Base-by-base conservation (phyloP, 2,113 vertebrate species). In the Cyphomyrus plagiostoma region DNA sequence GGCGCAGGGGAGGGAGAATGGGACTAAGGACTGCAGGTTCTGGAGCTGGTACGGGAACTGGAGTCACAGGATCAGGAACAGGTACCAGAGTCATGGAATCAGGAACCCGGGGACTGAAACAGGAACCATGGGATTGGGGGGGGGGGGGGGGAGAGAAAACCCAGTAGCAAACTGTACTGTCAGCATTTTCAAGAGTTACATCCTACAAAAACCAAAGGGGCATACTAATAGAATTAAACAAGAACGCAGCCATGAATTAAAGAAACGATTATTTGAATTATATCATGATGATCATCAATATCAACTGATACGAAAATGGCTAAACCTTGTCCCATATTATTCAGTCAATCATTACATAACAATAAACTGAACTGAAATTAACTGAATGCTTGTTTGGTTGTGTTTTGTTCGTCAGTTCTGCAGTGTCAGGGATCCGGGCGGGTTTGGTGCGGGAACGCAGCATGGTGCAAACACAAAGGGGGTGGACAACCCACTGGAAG, bases 361-460 rank as follows among this genome's bases (percentile, higher is more conserved):
- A 62, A n/a, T n/a, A 62, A 62, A 30, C 9, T 70, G 26, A 70
- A 70, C 3, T 70, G 11, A 26, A 66, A n/a, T 10, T 23, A 66
- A 66, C 7, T 10, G 62, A 62, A 93, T 94, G 94, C 94, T 95
- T 96, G 95, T 95, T 95, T 95, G 93, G 89, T 90, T 90, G 94
- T 95, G 95, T 96, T 95, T 94, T 95, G 95, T 95, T 95, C 91
- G 92, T 90, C 1, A 23, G 89, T 93, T 89, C 49, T 90, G 58
- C 52, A 35, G 35, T 35, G 35, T 35, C 35, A 35, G 35, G 35
- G 35, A 35, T 35, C 35, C 35, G 35, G 35, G 35, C 1, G 35
- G 35, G 35, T 35, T 35, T 35, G 1, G 35, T 35, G 35, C 35
- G 35, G 35, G 35, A 35, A 35, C 35, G 35, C 35, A 35, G 35